A percentile compares a stretch with the other conserved stretches of the same genome.
Conservation (phyloP, 2,797 vertebrate species). For the Centroberyx gerrardi region DNA sequence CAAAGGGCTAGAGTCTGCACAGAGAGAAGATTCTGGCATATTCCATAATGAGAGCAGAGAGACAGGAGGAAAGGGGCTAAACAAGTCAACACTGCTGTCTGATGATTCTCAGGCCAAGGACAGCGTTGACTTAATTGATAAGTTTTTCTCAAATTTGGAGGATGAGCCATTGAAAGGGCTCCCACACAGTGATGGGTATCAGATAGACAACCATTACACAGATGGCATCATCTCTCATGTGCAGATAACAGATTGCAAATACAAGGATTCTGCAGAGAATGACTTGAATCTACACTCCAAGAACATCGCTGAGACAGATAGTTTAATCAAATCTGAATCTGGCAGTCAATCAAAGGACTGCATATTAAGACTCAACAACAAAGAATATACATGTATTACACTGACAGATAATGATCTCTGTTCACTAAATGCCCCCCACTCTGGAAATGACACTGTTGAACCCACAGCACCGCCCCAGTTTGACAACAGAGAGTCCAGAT, state of each 20-base stretch:
- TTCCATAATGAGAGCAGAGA: constrained; percentile 65
- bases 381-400: constrained; percentile 53
- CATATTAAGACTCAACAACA: constrained; percentile 47
- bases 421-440: constrained; percentile 50
- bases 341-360: constrained; percentile 56
- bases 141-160: constrained; percentile 81
- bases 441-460: constrained; percentile 57
- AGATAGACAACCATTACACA: constrained; percentile 69
- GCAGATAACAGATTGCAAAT: constrained; percentile 71
- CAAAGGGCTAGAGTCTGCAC: constrained; percentile 62
- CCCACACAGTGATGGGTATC: constrained; percentile 57
- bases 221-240: constrained; percentile 70
- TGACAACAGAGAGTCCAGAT: constrained; percentile 70
- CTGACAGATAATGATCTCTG: constrained; percentile 48
- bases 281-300: constrained; percentile 63
- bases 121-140: constrained; percentile 80
- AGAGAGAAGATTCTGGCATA: constrained; percentile 76
- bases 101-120: constrained; percentile 71
- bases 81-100: constrained; percentile 46
- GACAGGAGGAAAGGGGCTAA: constrained; percentile 7
- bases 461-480: constrained; percentile 33
- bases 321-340: constrained; percentile 58
- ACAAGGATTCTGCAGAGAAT: constrained; percentile 63
- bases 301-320: constrained; percentile 62
- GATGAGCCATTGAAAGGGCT: constrained; percentile 77